Percentiles rank a stretch among this genome's conserved stretches.
phyloP scores from a whole-genome alignment of 2,113 vertebrate species.

The Amazona vittata region DNA sequence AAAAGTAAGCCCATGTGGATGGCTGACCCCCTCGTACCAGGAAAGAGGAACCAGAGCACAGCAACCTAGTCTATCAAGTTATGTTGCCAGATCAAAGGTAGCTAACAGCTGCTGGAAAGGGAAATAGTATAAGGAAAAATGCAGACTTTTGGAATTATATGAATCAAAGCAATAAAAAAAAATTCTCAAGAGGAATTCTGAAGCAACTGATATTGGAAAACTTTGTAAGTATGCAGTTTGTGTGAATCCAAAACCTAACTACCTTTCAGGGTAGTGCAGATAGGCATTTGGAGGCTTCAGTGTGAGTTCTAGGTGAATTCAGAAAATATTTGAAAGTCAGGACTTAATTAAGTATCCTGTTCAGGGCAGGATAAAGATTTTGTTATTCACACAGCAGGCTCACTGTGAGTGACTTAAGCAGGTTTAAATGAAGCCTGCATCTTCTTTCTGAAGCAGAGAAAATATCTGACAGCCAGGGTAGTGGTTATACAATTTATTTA shows the following conservation, averaged over 20 bases:
- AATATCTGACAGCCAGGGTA: background rate
- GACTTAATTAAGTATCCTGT: background rate
- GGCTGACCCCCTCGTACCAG: background rate
- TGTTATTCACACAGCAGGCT: background rate
- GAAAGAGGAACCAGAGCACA: constrained; percentile 23
- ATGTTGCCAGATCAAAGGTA: constrained; percentile 55
- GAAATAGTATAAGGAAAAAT: constrained; percentile 45
- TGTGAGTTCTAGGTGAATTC: background rate
- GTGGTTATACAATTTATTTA: background rate
- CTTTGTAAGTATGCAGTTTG: background rate
- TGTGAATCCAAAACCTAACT: background rate
- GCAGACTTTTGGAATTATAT: constrained; percentile 31
- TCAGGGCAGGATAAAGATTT: background rate
- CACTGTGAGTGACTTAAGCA: background rate
- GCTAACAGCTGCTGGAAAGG: constrained; percentile 47
- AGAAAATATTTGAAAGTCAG: background rate
- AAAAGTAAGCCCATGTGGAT: constrained; percentile 2
- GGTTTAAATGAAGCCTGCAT: background rate
- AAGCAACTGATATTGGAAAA: constrained; percentile 37
- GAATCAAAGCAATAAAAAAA: constrained; percentile 38
- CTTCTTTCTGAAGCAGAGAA: background rate
- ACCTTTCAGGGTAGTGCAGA: background rate
- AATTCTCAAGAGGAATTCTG: background rate
- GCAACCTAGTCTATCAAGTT: constrained; percentile 34
- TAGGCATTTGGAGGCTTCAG: background rate